These are phyloP conservation scores for Dipodomys spectabilis DNA, from an alignment of 2,113 vertebrate species.

Conservation along the genomic window DNA sequence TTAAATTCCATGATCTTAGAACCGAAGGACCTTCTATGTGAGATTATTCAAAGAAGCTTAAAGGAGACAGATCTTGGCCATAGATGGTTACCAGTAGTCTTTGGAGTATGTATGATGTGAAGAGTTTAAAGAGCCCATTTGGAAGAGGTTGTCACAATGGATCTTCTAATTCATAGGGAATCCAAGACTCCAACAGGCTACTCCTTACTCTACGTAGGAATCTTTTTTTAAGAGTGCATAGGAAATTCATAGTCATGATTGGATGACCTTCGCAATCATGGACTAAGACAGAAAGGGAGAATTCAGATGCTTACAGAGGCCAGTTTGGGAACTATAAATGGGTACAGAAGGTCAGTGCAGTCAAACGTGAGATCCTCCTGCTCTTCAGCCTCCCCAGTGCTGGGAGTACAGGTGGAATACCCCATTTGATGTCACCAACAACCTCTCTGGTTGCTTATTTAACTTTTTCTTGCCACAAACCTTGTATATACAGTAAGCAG, in stretches of 20 bases:
- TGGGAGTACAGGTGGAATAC: not conserved
- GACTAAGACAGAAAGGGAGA: not conserved
- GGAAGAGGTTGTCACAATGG: not conserved
- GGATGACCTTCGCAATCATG: not conserved
- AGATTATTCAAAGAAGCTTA: constrained; percentile 17
- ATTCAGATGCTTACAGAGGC: not conserved
- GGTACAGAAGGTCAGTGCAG: not conserved
- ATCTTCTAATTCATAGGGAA: not conserved
- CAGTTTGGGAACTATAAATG: not conserved
- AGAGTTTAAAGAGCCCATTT: not conserved
- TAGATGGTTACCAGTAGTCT: not conserved
- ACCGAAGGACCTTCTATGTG: not conserved
- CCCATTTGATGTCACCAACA: not conserved
- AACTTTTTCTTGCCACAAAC: not conserved
- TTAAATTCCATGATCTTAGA: constrained; percentile 2
- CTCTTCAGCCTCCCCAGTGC: not conserved
- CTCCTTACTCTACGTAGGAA: not conserved
- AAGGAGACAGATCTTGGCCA: not conserved
- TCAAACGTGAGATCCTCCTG: not conserved
- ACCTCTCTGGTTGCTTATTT: not conserved
- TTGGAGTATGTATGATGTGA: not conserved
- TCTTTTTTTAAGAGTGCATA: not conserved
- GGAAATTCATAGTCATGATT: not conserved
- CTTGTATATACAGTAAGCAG: not conserved
- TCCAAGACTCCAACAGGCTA: not conserved